Conservation (phyloP, 2,888 invertebrate species). For the Oxycera nigricornis region DNA sequence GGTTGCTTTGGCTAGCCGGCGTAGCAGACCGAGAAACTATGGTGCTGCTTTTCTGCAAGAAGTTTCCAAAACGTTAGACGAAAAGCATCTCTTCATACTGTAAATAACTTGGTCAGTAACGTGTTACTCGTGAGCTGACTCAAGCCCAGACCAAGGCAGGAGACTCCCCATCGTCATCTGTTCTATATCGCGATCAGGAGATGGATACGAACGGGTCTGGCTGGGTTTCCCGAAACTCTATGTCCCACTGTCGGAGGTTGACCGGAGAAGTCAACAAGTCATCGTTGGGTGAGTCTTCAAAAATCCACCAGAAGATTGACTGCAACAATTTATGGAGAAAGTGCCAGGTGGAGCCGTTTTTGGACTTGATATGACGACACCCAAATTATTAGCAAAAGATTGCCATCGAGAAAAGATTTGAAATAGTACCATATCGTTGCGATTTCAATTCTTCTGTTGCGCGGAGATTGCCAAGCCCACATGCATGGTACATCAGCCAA, state of each 20-base stretch:
- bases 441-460: not conserved
- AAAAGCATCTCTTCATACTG: too few relatives aligned
- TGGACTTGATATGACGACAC: not conserved
- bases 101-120: too few relatives aligned
- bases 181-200: not conserved
- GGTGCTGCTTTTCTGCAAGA: too few relatives aligned
- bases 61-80: too few relatives aligned
- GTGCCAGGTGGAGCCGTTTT: not conserved
- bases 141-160: too few relatives aligned
- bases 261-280: not conserved
- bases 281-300: not conserved
- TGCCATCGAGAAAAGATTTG: not conserved
- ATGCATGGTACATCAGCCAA: not conserved
- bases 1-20: too few relatives aligned
- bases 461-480: not conserved
- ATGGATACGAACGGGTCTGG: not conserved
- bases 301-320: not conserved
- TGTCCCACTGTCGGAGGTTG: not conserved
- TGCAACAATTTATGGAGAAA: not conserved
- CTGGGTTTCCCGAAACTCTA: conserved; percentile 6
- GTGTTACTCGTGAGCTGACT: too few relatives aligned
- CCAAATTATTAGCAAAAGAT: not conserved
- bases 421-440: not conserved
- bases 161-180: not conserved
- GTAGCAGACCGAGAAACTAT: too few relatives aligned